Percentiles rank a stretch among this genome's conserved stretches.
phyloP scores from a whole-genome alignment of 2,797 vertebrate species.

The Pseudomugil gertrudae region DNA sequence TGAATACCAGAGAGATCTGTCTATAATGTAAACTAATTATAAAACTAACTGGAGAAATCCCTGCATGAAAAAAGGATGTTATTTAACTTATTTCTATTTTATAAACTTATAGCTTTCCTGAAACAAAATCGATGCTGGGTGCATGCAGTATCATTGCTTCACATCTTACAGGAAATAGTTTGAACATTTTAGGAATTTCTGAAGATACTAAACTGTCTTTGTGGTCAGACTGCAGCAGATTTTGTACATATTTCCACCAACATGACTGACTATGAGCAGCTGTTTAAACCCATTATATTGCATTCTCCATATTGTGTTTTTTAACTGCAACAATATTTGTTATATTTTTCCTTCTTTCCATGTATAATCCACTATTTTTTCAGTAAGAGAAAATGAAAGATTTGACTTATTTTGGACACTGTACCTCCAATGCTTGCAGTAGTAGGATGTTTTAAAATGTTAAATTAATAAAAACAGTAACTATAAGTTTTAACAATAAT shows the following conservation, averaged over 20 bases:
- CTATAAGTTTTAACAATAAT: not conserved
- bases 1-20: not conserved
- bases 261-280: not conserved
- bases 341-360: not conserved
- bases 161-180: slow-evolving; percentile 1
- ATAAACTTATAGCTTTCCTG: not conserved
- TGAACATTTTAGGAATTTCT: not conserved
- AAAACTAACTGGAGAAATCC: not conserved
- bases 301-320: not conserved
- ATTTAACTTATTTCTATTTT: not conserved
- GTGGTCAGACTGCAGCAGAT: not conserved
- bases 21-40: not conserved
- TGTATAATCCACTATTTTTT: slow-evolving; percentile 1
- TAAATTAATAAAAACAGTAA: too few relatives aligned
- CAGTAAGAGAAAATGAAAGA: slow-evolving; percentile 1
- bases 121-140: not conserved
- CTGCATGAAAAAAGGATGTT: not conserved
- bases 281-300: not conserved
- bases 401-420: slow-evolving; percentile 9
- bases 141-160: not conserved
- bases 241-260: not conserved
- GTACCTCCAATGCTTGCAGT: not conserved
- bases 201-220: not conserved
- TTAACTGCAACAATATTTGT: not conserved
- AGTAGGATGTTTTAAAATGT: not conserved